Conservation (phyloP, 2,888 invertebrate genomes). For the Alcis repandata region DNA sequence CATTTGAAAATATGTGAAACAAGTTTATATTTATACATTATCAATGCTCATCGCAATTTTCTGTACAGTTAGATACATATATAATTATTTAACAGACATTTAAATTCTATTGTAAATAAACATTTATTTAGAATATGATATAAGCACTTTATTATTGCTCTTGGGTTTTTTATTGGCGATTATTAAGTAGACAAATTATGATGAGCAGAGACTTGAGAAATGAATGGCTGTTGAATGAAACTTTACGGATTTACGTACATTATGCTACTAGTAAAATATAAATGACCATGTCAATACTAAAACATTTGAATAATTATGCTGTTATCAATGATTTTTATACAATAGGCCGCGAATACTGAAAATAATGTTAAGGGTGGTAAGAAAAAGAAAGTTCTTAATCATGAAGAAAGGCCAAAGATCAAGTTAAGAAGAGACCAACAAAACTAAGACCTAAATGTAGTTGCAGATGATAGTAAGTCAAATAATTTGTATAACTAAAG, state of each 20-base stretch:
- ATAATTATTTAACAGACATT: constrained; percentile 40
- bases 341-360: too few relatives aligned
- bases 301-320: too few relatives aligned
- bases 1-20: constrained; percentile 86
- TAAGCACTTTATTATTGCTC: constrained; percentile 61
- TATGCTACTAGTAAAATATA: not conserved
- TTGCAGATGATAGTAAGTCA: not conserved
- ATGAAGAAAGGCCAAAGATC: not conserved
- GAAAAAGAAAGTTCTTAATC: not conserved
- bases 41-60: constrained; percentile 79
- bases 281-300: not conserved
- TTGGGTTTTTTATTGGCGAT: constrained; percentile 38
- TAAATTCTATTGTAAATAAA: constrained; percentile 51
- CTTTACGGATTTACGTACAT: constrained; percentile 4
- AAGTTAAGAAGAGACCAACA: not conserved
- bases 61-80: constrained; percentile 29
- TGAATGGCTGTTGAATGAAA: constrained; percentile 32
- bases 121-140: constrained; percentile 46
- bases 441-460: not conserved
- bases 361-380: too few relatives aligned
- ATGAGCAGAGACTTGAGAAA: constrained; percentile 75
- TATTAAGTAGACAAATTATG: constrained; percentile 60
- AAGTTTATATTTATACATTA: constrained; percentile 62
- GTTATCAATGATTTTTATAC: too few relatives aligned
- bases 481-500: not conserved